phyloP scores from a whole-genome alignment of 2,113 vertebrate species.

The Spilogale gracilis region DNA sequence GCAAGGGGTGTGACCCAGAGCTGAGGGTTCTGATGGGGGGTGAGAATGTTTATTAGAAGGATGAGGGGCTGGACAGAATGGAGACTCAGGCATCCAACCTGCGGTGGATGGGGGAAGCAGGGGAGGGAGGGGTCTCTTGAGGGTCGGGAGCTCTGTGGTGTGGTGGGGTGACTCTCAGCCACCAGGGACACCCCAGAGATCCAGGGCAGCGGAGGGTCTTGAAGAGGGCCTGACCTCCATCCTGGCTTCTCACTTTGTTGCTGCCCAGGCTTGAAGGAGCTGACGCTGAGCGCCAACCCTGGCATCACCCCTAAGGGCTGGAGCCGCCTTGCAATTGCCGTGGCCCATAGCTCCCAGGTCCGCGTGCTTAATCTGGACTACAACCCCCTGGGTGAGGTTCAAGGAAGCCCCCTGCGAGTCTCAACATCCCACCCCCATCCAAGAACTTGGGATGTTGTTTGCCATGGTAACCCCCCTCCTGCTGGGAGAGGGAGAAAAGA shows the following conservation, averaged over 20 bases:
- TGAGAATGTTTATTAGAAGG: background rate
- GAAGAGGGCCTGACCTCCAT: background rate
- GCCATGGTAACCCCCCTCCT: background rate
- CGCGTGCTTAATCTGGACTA: constrained; percentile 97
- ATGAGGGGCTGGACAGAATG: background rate
- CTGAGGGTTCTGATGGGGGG: background rate
- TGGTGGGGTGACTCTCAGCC: background rate
- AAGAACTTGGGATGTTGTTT: constrained; percentile 9
- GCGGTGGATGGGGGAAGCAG: background rate
- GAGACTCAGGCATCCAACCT: background rate
- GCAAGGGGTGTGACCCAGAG: background rate
- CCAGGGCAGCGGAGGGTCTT: background rate
- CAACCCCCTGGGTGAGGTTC: constrained; percentile 94
- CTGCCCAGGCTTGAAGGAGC: constrained; percentile 94
- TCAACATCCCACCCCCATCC: background rate
- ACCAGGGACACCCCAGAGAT: background rate
- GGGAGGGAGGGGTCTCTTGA: background rate
- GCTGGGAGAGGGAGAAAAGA: background rate
- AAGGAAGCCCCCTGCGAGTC: background rate
- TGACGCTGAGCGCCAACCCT: constrained; percentile 97
- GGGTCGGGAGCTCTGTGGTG: background rate
- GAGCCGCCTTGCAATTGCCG: constrained; percentile 95
- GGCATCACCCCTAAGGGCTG: constrained; percentile 95
- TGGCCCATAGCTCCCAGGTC: constrained; percentile 98
- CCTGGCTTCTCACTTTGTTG: constrained; percentile 63